These are phyloP conservation scores for Strix uralensis DNA, from an alignment of 2,113 vertebrate genomes.

Conservation along the genomic window DNA sequence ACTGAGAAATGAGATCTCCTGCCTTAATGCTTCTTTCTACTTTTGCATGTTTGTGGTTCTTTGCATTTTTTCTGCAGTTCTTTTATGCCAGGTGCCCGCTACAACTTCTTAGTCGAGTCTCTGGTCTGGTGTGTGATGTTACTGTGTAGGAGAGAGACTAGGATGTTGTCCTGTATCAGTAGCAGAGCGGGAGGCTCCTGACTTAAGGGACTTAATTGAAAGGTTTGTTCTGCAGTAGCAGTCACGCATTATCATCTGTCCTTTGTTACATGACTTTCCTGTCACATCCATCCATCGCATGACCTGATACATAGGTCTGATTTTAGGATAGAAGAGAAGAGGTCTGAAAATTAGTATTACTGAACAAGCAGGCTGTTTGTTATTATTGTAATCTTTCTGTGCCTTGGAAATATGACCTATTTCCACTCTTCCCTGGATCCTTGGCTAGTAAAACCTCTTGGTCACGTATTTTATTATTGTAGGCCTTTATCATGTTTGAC, in stretches of 20 bases:
- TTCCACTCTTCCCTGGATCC: neutral
- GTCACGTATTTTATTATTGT: conserved; percentile 47
- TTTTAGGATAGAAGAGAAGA: neutral
- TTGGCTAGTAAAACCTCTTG: conserved; percentile 21
- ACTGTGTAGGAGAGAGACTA: accelerated
- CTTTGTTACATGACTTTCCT: neutral
- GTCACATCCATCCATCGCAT: neutral
- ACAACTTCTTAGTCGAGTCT: neutral
- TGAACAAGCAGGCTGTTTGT: neutral
- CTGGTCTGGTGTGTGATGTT: neutral
- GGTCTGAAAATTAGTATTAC: neutral
- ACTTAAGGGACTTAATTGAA: neutral
- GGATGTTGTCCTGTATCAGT: neutral
- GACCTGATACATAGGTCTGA: neutral
- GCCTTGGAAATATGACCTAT: neutral
- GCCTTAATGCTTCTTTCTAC: neutral
- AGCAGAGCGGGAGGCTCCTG: neutral
- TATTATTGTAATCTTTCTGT: neutral
- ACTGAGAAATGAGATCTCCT: neutral
- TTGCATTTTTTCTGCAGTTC: neutral
- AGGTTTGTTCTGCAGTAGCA: neutral
- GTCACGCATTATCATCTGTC: neutral
- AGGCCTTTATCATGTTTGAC: conserved; percentile 46
- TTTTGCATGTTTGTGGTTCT: neutral
- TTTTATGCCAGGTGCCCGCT: neutral